A percentile compares a stretch with the other conserved stretches of the same genome.
These are phyloP conservation scores for Rhodeus uyekii DNA, from an alignment of 2,797 vertebrate genomes.

Conservation along the genomic window DNA sequence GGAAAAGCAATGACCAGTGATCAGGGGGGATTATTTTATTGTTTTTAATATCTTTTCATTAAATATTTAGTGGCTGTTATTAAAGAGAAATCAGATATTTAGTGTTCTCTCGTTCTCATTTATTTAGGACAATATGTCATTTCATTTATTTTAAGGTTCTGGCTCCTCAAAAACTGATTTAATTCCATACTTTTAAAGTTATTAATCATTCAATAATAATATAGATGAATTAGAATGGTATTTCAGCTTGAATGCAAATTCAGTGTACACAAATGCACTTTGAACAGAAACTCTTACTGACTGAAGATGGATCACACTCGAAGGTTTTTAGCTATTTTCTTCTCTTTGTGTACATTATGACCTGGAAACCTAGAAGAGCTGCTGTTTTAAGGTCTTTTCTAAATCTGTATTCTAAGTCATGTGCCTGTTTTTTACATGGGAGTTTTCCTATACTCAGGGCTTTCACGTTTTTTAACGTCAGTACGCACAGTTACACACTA, in stretches of 20 bases:
- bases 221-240: conserved; percentile 23
- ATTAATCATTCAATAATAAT: background rate
- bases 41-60: conserved; percentile 53
- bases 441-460: background rate
- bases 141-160: background rate
- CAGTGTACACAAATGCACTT: background rate
- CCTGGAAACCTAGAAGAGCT: conserved; percentile 51
- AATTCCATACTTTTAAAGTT: background rate
- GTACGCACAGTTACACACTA: background rate
- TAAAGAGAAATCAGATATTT: background rate
- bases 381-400: conserved; percentile 35
- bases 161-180: background rate
- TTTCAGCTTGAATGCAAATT: background rate
- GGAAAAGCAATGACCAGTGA: conserved; percentile 50
- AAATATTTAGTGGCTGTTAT: background rate
- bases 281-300: background rate
- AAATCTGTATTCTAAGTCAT: conserved; percentile 32
- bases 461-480: background rate
- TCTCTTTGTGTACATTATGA: background rate
- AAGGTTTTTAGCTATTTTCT: background rate
- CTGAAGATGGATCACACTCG: background rate
- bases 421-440: background rate
- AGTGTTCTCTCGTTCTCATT: background rate
- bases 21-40: conserved; percentile 63
- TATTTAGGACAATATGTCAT: background rate